Evolutionary conservation across 1,140 invertebrate genomes (phyloP).

Genomic region (Spodoptera frugiperda): DNA sequence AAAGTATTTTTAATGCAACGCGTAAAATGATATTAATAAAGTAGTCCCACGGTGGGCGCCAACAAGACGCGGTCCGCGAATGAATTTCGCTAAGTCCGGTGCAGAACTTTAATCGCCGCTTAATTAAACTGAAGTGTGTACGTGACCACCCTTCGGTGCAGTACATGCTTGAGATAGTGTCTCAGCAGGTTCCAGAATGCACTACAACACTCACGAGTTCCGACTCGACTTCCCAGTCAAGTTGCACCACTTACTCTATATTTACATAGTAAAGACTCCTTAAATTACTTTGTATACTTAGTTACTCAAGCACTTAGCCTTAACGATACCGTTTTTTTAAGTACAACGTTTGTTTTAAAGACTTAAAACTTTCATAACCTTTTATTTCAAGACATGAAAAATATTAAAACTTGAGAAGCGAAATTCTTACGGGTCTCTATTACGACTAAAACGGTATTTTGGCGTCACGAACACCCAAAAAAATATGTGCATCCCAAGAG

Average conservation of each 20-base stretch:
- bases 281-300: constrained; percentile 20
- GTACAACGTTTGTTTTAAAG: not conserved
- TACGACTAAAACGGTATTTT: constrained; percentile 35
- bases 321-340: not conserved
- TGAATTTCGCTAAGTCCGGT: constrained; percentile 53
- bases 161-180: constrained; percentile 43
- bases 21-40: constrained; percentile 53
- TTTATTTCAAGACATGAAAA: too few species aligned
- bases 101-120: constrained; percentile 71
- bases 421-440: not conserved
- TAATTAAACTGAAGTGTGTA: constrained; percentile 71
- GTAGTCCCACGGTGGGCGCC: constrained; percentile 56
- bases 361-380: too few species aligned
- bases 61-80: constrained; percentile 44
- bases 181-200: constrained; percentile 33
- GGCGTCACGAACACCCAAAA: constrained; percentile 2
- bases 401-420: not conserved
- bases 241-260: constrained; percentile 24
- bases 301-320: not conserved
- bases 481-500: constrained; percentile 41
- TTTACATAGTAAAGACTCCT: constrained; percentile 7
- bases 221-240: too few species aligned
- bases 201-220: constrained; percentile 29
- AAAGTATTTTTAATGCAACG: constrained; percentile 12
- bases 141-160: constrained; percentile 58